A percentile compares a stretch with the other conserved stretches of the same genome.
Conservation (phyloP, 2,888 invertebrate genomes). For the Epistrophe eligans region DNA sequence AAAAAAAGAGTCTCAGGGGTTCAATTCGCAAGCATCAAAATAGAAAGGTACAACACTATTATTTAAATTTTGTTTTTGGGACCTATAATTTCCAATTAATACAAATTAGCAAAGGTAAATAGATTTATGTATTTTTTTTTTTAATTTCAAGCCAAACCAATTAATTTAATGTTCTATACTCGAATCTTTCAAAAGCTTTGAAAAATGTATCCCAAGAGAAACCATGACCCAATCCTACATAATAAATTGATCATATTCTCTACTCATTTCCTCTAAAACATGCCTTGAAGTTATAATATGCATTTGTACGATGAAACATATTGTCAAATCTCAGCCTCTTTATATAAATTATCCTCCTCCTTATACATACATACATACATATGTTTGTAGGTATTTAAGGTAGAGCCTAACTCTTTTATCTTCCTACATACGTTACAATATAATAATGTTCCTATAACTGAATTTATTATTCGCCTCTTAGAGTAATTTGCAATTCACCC, state of each 20-base stretch:
- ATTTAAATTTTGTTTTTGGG: background rate
- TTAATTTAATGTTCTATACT: background rate
- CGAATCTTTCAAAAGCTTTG: background rate
- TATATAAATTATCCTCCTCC: background rate
- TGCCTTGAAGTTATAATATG: slow-evolving; percentile 56
- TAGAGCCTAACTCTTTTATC: background rate
- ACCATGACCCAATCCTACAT: slow-evolving; percentile 38
- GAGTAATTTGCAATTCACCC: slow-evolving; percentile 67
- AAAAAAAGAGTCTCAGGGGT: background rate
- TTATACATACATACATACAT: background rate
- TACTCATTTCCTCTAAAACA: background rate
- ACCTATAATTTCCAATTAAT: background rate
- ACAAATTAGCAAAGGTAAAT: background rate
- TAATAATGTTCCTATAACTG: slow-evolving; percentile 23
- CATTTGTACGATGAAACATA: slow-evolving; percentile 50
- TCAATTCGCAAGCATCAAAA: background rate
- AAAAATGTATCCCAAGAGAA: background rate
- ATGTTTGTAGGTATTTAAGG: background rate
- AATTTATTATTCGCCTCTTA: slow-evolving; percentile 45
- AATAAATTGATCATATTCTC: slow-evolving; percentile 42
- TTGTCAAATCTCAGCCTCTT: slow-evolving; percentile 40
- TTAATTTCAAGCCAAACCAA: background rate
- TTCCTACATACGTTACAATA: background rate
- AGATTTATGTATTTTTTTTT: background rate
- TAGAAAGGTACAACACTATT: background rate